Evolutionary conservation across 2,888 invertebrate species (phyloP).

Genomic region (Agrotis puta): DNA sequence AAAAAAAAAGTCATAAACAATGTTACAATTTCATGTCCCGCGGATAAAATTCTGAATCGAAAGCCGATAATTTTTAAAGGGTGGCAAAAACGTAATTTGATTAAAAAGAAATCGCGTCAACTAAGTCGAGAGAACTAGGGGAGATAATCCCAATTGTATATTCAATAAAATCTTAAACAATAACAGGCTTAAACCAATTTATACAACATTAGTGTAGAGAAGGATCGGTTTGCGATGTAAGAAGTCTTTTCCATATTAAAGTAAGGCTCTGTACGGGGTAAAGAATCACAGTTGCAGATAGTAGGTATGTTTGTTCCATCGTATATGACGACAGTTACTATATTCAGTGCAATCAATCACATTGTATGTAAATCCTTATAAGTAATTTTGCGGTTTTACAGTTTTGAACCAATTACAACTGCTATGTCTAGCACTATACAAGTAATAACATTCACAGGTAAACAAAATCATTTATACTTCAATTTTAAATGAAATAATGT

Average conservation of each 20-base stretch:
- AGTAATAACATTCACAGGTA: slow-evolving; percentile 6
- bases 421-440: neutral
- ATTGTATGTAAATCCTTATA: slow-evolving; percentile 8
- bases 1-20: too few relatives aligned
- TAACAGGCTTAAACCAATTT: slow-evolving; percentile 77
- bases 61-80: slow-evolving; percentile 64
- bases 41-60: slow-evolving; percentile 35
- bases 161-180: slow-evolving; percentile 83
- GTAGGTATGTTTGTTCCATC: too few relatives aligned
- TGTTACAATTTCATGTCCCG: slow-evolving; percentile 32
- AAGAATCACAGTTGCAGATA: neutral
- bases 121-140: slow-evolving; percentile 46
- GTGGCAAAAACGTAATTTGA: slow-evolving; percentile 69
- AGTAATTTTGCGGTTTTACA: slow-evolving; percentile 17
- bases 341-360: slow-evolving; percentile 10
- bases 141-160: slow-evolving; percentile 79
- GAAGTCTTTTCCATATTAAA: neutral
- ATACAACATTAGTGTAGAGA: slow-evolving; percentile 75
- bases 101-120: slow-evolving; percentile 74
- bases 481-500: slow-evolving; percentile 3
- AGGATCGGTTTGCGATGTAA: slow-evolving; percentile 36
- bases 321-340: neutral
- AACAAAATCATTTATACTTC: neutral
- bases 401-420: slow-evolving; percentile 18
- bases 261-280: neutral